These are phyloP conservation scores for Syngnathus floridae DNA, from an alignment of 2,113 vertebrate species.

Conservation along the genomic window DNA sequence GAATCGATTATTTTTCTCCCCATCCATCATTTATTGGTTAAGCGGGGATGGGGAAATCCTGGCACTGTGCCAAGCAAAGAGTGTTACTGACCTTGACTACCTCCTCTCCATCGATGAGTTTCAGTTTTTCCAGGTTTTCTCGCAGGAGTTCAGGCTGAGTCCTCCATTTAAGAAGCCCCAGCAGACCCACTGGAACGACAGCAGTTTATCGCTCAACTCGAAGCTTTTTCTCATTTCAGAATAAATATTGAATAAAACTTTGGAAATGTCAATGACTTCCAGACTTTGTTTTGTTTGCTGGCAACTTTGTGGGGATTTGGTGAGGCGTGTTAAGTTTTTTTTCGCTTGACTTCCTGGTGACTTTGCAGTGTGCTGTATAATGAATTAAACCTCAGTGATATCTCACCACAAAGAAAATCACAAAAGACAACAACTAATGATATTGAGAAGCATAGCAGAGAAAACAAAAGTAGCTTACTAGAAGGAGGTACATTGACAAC, in stretches of 20 bases:
- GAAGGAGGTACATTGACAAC: no score
- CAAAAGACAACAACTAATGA: neutral
- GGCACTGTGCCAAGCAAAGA: neutral
- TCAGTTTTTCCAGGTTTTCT: constrained; percentile 90
- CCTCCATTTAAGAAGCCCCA: constrained; percentile 94
- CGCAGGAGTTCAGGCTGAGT: constrained; percentile 86
- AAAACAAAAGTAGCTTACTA: no score
- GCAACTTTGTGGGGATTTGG: neutral
- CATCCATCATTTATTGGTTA: no score
- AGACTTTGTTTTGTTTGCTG: neutral
- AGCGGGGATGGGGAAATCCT: neutral
- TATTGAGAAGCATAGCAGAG: no score
- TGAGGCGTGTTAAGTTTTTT: neutral
- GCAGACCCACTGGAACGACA: constrained; percentile 77
- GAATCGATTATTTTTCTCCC: no score
- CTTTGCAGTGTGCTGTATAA: neutral
- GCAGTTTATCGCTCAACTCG: neutral
- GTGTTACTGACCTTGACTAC: constrained; percentile 84
- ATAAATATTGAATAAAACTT: neutral
- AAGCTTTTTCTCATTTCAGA: neutral
- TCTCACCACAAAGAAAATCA: neutral
- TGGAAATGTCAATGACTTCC: neutral
- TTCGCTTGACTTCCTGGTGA: neutral
- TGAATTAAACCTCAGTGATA: no score
- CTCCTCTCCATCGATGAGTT: constrained; percentile 95